A percentile compares a stretch with the other conserved stretches of the same genome.
These are phyloP conservation scores for Acronicta leporina DNA, from an alignment of 2,888 invertebrate species.

Conservation along the genomic window DNA sequence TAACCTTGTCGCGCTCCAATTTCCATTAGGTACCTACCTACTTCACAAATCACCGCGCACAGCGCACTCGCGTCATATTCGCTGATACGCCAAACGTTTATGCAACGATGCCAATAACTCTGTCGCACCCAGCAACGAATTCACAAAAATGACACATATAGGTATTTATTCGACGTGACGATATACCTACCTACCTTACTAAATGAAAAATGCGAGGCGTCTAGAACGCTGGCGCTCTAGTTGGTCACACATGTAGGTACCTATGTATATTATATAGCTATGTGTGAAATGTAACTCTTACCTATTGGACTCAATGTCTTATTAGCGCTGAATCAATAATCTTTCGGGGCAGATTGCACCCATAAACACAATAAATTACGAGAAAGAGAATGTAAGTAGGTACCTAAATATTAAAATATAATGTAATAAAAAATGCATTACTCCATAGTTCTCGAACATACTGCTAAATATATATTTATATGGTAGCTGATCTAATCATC, in stretches of 20 bases:
- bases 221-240: constrained; percentile 43
- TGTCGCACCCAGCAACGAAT: constrained; percentile 23
- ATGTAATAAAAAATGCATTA: too few species aligned
- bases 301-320: too few species aligned
- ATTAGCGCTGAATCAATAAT: too few species aligned
- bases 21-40: not conserved
- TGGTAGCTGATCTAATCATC: too few species aligned
- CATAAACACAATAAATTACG: too few species aligned
- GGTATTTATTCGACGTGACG: constrained; percentile 31
- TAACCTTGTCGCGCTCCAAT: not conserved
- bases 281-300: too few species aligned
- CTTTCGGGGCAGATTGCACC: too few species aligned
- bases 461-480: too few species aligned
- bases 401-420: too few species aligned
- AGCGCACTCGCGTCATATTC: constrained; percentile 11
- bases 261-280: not conserved
- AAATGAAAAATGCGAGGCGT: constrained; percentile 52
- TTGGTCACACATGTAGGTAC: constrained; percentile 35
- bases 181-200: constrained; percentile 8
- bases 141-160: constrained; percentile 37
- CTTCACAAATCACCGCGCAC: too few species aligned
- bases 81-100: constrained; percentile 17
- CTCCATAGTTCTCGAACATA: too few species aligned
- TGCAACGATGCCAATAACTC: constrained; percentile 30
- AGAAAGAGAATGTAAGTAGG: too few species aligned